These are phyloP conservation scores for Bovichtus variegatus DNA, from an alignment of 2,797 vertebrate species.

Conservation along the genomic window DNA sequence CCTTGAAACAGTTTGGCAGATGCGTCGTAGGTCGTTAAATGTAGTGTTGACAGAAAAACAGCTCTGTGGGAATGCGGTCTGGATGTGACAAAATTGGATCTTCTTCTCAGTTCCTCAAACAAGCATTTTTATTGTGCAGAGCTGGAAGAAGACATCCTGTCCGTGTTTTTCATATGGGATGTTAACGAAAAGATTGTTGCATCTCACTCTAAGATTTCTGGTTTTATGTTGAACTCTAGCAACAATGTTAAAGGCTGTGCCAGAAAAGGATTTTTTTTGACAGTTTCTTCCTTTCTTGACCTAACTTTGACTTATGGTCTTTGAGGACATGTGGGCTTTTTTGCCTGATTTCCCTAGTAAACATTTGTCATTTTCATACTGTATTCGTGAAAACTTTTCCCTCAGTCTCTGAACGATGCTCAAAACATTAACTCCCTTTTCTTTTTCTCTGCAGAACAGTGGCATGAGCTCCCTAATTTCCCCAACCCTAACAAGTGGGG, in stretches of 20 bases:
- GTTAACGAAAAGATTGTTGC: slow-evolving; percentile 42
- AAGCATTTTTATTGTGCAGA: slow-evolving; percentile 36
- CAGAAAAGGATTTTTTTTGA: slow-evolving; percentile 30
- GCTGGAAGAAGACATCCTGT: slow-evolving; percentile 42
- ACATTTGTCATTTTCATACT: slow-evolving; percentile 7
- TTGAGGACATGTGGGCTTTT: not conserved
- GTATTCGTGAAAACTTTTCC: slow-evolving; percentile 16
- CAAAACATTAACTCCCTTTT: not conserved
- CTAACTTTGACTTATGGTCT: slow-evolving; percentile 5
- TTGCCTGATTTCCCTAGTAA: slow-evolving; percentile 13
- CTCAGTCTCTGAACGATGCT: not conserved
- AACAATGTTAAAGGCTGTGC: slow-evolving; percentile 6
- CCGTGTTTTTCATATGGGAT: slow-evolving; percentile 41
- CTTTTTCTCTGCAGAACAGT: slow-evolving; percentile 83
- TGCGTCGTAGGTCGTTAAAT: slow-evolving; percentile 38
- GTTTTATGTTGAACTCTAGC: slow-evolving; percentile 24
- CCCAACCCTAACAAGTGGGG: slow-evolving; percentile 98
- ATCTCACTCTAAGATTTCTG: slow-evolving; percentile 35
- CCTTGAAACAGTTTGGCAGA: slow-evolving; percentile 52
- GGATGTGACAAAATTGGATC: slow-evolving; percentile 66
- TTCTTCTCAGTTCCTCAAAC: slow-evolving; percentile 49
- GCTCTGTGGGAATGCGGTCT: slow-evolving; percentile 48
- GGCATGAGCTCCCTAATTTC: slow-evolving; percentile 94
- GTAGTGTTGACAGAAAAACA: slow-evolving; percentile 62
- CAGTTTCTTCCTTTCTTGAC: not conserved